A percentile compares a stretch with the other conserved stretches of the same genome.
Evolutionary conservation across 1,140 invertebrate species (phyloP).

Genomic region (Paramacrobiotus metropolitanus): DNA sequence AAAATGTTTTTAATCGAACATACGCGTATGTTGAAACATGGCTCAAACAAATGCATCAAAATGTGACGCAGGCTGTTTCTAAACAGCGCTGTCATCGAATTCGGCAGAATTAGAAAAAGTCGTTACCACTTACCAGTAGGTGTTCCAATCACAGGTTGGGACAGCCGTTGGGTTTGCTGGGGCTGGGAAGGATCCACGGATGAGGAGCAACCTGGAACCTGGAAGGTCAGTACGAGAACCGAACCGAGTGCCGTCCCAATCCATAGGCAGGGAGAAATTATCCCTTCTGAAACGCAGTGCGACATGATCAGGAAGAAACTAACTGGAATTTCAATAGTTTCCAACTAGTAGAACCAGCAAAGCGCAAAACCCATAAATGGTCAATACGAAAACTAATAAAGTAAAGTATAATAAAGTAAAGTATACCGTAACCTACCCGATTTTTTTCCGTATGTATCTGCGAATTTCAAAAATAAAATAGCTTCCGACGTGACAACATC

Average conservation of each 20-base stretch:
- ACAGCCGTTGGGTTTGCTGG: slow-evolving; percentile 38
- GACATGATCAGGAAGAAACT: too few relatives aligned
- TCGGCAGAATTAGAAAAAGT: slow-evolving; percentile 9
- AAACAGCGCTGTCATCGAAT: too few relatives aligned
- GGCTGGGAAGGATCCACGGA: slow-evolving; percentile 13
- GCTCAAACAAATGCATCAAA: too few relatives aligned
- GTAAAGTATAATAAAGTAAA: too few relatives aligned
- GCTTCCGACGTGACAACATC: slow-evolving; percentile 87
- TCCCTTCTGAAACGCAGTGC: too few relatives aligned
- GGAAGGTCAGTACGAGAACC: slow-evolving; percentile 67
- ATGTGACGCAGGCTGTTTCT: too few relatives aligned
- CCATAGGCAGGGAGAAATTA: slow-evolving; percentile 67
- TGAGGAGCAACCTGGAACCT: slow-evolving; percentile 37
- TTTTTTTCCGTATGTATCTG: slow-evolving; percentile 80
- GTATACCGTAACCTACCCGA: slow-evolving; percentile 58
- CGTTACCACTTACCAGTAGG: slow-evolving; percentile 54
- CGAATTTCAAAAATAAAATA: slow-evolving; percentile 80
- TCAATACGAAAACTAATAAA: too few relatives aligned
- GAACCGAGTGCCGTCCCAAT: slow-evolving; percentile 84
- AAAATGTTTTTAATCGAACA: too few relatives aligned
- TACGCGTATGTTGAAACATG: too few relatives aligned
- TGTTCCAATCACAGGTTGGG: slow-evolving; percentile 66
- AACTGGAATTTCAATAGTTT: too few relatives aligned
- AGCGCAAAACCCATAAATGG: too few relatives aligned
- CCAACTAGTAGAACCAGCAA: too few relatives aligned